Base-by-base conservation (phyloP, 2,888 invertebrate species). In the Eumerus sabulonum region DNA sequence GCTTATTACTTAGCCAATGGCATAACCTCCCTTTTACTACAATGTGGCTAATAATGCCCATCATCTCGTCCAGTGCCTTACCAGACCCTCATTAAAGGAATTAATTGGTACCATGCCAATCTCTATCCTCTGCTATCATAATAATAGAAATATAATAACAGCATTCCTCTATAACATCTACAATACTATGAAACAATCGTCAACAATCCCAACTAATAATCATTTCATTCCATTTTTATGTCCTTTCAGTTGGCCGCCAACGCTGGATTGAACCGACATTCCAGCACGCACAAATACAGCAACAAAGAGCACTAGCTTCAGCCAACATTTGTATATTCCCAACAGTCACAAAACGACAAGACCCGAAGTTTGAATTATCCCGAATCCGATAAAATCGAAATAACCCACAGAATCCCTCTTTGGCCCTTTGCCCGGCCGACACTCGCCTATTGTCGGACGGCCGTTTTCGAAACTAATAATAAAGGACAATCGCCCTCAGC, bases 211-310 rank as follows among this genome's bases (percentile, higher is more conserved):
- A 35, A 45, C 44, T 14, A 60, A 48, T 60, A 48, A 48, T 38
- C 11, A 48, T 60, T 38, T n/a, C 48, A 60, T 48, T 48, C 12
- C 42, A 51, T 63, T 1, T 27, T 66, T 53, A 16, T 53, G 1
- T 67, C n/a, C 42, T 73, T 73, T 5, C 73, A 73, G 73, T 35
- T 54, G 27, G 36, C 12, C 66, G 40, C 36, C 53, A 38, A 47
- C 38, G 45, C 36, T 36, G 19, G 19, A 45, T 38, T 40, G 45
- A 45, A 19, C 27, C 7, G 2, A 27, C 36, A 57, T 56, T 44
- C 16, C 38, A 67, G 12, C 27, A 27, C 13, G 35, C 16, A 16
- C 51, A 35, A 12, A 14, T 51, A 48, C 42, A 50, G 51, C 35
- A 57, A 27, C 44, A n/a, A 35, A 4, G 12, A 18, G 11, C 19